Base-by-base conservation (phyloP, 2,113 vertebrate species). In the Laticauda colubrina region DNA sequence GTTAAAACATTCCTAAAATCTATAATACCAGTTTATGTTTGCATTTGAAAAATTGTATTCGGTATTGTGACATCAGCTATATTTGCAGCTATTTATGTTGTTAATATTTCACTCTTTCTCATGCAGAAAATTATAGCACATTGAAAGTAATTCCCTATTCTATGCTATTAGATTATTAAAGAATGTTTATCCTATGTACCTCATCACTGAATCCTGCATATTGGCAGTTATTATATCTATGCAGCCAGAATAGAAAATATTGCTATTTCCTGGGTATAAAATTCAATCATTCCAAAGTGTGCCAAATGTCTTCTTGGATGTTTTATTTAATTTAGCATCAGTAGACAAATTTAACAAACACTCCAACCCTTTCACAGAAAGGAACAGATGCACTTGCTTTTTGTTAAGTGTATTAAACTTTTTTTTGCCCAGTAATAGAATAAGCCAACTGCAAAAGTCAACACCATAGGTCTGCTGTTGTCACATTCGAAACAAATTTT, bases 371-470 rank as follows among this genome's bases (percentile, higher is more conserved):
- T 89, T 92, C 86, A 69, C 48, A 54, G 45, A 48, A 56, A 55
- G 48, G 29, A 91, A 87, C 23, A 87, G 55, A 51, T 51, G 54
- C 45, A 54, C 48, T 88, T 75, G 21, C 54, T 92, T 92, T 87
- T 43, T 75, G 21, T 88, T 69, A 55, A 75, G 34, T 29, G 21
- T 24, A 55, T 24, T 88, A 69, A 24, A 53, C 23, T 24, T 59
- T 59, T 92, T 14, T 24, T 55, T 29, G 59, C 14, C 3, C 69
- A 9, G 23, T 55, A 43, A 43, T 34, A 88, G 23, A 88, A 24
- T 61, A 92, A 92, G 48, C 48, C 86, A 88, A 54, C 34, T 53
- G 86, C 39, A 92, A 43, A n/a, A 88, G 6, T 88, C 86, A 88
- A 34, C 11, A 54, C 23, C 59, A 69, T 55, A 8, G 14, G 24